phyloP scores from a whole-genome alignment of 1,140 invertebrate species.

The Drosophila rhopaloa region DNA sequence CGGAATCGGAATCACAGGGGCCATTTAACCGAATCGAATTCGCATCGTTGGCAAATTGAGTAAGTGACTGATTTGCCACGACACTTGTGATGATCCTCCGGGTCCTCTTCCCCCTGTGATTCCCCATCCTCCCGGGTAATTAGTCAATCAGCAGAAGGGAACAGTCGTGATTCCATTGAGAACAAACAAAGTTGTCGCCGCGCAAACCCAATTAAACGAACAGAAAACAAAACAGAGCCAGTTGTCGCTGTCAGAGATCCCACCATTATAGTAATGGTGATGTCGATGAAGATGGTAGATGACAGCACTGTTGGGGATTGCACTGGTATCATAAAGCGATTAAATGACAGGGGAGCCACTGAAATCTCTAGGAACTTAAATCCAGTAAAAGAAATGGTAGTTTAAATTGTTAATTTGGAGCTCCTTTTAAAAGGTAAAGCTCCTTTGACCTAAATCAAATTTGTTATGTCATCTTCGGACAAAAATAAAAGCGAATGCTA shows the following conservation, averaged over 20 bases:
- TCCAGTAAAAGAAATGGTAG: too few relatives aligned
- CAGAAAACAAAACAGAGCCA: conserved; percentile 22
- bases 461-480: too few relatives aligned
- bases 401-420: too few relatives aligned
- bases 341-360: not conserved
- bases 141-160: conserved; percentile 69
- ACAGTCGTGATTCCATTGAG: conserved; percentile 28
- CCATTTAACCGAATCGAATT: conserved; percentile 41
- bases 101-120: not conserved
- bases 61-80: conserved; percentile 45
- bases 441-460: too few relatives aligned
- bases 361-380: not conserved
- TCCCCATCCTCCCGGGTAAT: conserved; percentile 37
- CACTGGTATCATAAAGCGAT: not conserved
- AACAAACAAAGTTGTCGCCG: conserved; percentile 34
- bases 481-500: too few relatives aligned
- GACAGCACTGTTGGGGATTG: not conserved
- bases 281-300: not conserved
- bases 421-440: too few relatives aligned
- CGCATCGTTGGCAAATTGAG: conserved; percentile 55
- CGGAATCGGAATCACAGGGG: conserved; percentile 7
- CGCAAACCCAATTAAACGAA: conserved; percentile 40
- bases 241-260: conserved; percentile 9
- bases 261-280: not conserved
- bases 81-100: conserved; percentile 19